These are phyloP conservation scores for Polyodon spathula DNA, from an alignment of 2,113 vertebrate species.

Conservation along the genomic window DNA sequence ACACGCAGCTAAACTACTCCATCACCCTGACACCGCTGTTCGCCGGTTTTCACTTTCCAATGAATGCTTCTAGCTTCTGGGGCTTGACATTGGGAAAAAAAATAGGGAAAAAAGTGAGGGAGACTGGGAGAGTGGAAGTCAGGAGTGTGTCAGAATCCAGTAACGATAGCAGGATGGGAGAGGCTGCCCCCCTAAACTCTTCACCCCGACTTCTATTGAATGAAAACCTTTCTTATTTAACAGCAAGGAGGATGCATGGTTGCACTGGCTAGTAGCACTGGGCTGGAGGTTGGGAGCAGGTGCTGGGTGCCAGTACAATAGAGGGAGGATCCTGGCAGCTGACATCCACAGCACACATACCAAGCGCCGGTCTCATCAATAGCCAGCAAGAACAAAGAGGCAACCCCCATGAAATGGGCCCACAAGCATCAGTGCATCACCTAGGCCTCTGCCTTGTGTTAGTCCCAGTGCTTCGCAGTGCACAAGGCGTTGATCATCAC, in stretches of 20 bases:
- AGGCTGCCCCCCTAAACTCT: no score
- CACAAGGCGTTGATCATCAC: no score
- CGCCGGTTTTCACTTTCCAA: no score
- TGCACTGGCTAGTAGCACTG: neutral
- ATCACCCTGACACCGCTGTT: no score
- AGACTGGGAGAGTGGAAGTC: no score
- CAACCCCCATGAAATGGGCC: conserved; percentile 2
- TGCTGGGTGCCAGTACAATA: conserved; percentile 14
- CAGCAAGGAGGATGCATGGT: neutral
- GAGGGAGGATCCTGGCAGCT: conserved; percentile 6
- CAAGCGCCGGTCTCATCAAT: neutral
- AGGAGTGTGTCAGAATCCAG: no score
- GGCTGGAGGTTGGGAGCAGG: conserved; percentile 14
- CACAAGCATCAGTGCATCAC: neutral
- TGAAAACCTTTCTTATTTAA: neutral
- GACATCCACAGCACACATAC: neutral
- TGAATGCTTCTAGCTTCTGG: no score
- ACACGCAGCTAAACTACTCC: no score
- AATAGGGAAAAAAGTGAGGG: no score
- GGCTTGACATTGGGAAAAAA: no score
- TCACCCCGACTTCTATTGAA: no score
- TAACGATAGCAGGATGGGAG: no score
- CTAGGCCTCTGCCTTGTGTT: neutral
- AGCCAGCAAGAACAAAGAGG: neutral
- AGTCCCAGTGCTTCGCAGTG: neutral